Evolutionary conservation across 2,888 invertebrate genomes (phyloP).

Genomic region (Troides aeacus): DNA sequence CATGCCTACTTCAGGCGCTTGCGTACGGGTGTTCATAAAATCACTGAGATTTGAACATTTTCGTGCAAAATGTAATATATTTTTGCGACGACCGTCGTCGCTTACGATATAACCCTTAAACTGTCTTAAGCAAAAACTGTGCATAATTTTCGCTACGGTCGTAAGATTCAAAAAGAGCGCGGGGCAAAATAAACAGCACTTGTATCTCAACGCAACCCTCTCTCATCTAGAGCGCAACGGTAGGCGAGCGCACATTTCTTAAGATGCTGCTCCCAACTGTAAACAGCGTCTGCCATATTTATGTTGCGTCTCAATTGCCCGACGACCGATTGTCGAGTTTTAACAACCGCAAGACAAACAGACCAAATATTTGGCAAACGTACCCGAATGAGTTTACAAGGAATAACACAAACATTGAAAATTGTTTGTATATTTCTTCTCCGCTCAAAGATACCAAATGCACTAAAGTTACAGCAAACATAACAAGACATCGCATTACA

Average conservation of each 20-base stretch:
- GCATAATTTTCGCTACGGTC: constrained; percentile 59
- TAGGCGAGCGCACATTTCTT: constrained; percentile 60
- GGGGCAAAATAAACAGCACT: constrained; percentile 70
- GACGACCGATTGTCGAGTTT: constrained; percentile 45
- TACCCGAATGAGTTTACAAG: constrained; percentile 17
- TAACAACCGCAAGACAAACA: constrained; percentile 42
- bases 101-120: constrained; percentile 45
- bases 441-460: constrained; percentile 10
- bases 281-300: constrained; percentile 64
- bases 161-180: constrained; percentile 61
- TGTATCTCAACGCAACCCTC: constrained; percentile 68
- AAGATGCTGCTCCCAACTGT: constrained; percentile 60
- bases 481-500: constrained; percentile 13
- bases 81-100: constrained; percentile 32
- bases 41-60: constrained; percentile 29
- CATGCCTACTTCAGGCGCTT: neutral
- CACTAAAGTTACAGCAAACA: constrained; percentile 16
- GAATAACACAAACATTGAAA: constrained; percentile 15
- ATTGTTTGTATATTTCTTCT: constrained; percentile 22
- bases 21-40: constrained; percentile 4
- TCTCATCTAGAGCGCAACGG: constrained; percentile 62
- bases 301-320: constrained; percentile 50
- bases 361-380: constrained; percentile 25
- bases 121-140: constrained; percentile 57
- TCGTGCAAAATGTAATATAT: constrained; percentile 38